phyloP scores from a whole-genome alignment of 1,140 invertebrate species.

The Drosophila pandora region DNA sequence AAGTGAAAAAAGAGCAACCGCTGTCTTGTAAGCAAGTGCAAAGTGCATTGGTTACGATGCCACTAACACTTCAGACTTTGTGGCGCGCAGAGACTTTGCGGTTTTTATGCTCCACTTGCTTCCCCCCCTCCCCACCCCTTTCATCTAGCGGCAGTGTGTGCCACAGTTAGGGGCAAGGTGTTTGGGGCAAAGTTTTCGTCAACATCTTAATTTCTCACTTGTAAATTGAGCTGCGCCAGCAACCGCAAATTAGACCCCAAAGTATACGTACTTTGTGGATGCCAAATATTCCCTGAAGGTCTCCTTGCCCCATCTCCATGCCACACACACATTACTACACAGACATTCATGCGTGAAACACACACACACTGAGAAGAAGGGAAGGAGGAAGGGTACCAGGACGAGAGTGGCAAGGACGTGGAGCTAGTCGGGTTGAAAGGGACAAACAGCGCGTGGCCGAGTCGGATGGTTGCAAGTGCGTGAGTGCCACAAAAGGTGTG shows the following conservation, averaged over 20 bases:
- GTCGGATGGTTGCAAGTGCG: slow-evolving; percentile 19
- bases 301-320: not conserved
- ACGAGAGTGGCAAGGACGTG: not conserved
- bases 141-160: not conserved
- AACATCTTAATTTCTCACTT: slow-evolving; percentile 81
- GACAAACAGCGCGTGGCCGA: not conserved
- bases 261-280: slow-evolving; percentile 80
- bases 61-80: slow-evolving; percentile 70
- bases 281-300: slow-evolving; percentile 59
- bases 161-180: slow-evolving; percentile 10
- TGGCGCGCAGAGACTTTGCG: slow-evolving; percentile 60
- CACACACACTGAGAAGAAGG: not conserved
- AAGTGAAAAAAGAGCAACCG: not conserved
- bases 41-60: slow-evolving; percentile 66
- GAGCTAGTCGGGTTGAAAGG: not conserved
- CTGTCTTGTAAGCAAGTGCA: slow-evolving; percentile 20
- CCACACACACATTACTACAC: slow-evolving; percentile 30
- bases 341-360: slow-evolving; percentile 65
- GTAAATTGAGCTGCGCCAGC: slow-evolving; percentile 80
- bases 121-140: not conserved
- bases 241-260: slow-evolving; percentile 80
- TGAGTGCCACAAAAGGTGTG: slow-evolving; percentile 15
- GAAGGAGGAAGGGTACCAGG: slow-evolving; percentile 8
- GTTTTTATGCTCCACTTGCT: slow-evolving; percentile 40
- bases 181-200: slow-evolving; percentile 67